Conservation (phyloP, 2,888 invertebrate species). For the Drosophila putrida region DNA sequence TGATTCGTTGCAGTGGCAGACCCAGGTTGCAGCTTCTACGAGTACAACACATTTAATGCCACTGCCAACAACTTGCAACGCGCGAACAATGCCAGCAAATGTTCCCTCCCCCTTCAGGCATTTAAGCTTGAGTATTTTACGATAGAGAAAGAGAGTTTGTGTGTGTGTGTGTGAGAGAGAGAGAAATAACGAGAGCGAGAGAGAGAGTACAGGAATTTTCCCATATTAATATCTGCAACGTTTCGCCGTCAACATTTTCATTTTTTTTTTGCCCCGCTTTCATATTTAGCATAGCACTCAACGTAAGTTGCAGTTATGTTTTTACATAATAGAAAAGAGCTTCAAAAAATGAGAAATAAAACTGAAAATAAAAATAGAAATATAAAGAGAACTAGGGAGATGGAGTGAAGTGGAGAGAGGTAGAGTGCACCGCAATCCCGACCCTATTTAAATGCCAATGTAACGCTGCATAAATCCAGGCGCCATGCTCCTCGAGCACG, state of each 20-base stretch:
- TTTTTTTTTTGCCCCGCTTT: background rate
- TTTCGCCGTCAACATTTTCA: slow-evolving; percentile 27
- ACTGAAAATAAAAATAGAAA: slow-evolving; percentile 25
- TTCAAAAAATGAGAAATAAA: slow-evolving; percentile 24
- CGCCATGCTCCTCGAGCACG: slow-evolving; percentile 64
- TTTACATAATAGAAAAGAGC: slow-evolving; percentile 59
- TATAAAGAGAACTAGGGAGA: background rate
- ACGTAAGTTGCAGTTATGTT: slow-evolving; percentile 72
- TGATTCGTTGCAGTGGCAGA: slow-evolving; percentile 53
- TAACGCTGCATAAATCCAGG: slow-evolving; percentile 71
- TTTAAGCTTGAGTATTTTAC: slow-evolving; percentile 44
- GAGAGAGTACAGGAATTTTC: slow-evolving; percentile 28
- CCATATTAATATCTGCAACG: slow-evolving; percentile 52
- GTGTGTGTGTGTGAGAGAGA: too few species aligned
- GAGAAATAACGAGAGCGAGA: background rate
- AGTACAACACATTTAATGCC: slow-evolving; percentile 22
- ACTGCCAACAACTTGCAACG: slow-evolving; percentile 18
- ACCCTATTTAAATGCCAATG: slow-evolving; percentile 71
- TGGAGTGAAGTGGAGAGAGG: background rate
- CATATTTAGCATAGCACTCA: slow-evolving; percentile 51
- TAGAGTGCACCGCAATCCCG: slow-evolving; percentile 40
- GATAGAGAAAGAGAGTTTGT: background rate
- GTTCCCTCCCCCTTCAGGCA: slow-evolving; percentile 8
- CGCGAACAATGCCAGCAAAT: slow-evolving; percentile 21
- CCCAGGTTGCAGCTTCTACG: slow-evolving; percentile 8